Evolutionary conservation across 2,113 vertebrate species (phyloP).

Genomic region (Rhea pennata): DNA sequence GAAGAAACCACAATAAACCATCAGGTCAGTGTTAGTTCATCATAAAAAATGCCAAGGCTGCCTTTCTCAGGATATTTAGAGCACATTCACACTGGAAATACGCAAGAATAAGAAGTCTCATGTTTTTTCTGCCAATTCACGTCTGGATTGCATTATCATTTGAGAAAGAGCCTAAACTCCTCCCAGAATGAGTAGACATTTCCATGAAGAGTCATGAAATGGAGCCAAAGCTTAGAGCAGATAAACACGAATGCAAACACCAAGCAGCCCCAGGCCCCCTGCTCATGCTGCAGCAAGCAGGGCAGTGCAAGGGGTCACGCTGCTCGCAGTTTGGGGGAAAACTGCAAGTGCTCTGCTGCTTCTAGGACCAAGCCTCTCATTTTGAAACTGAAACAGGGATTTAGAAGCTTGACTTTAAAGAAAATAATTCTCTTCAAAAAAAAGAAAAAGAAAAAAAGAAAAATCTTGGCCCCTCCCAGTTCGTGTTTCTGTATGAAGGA

Average conservation of each 20-base stretch:
- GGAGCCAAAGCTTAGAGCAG: not conserved
- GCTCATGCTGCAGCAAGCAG: not conserved
- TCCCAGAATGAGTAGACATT: slow-evolving; percentile 31
- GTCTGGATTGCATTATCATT: slow-evolving; percentile 67
- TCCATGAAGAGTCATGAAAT: slow-evolving; percentile 36
- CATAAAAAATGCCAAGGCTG: slow-evolving; percentile 58
- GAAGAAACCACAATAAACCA: slow-evolving; percentile 49
- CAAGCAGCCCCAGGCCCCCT: not conserved
- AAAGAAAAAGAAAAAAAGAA: not conserved
- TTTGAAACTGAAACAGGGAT: not conserved
- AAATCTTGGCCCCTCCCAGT: not conserved
- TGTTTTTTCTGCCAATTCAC: slow-evolving; percentile 62
- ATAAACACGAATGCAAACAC: accelerated
- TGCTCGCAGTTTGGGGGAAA: not conserved
- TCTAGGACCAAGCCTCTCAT: accelerated
- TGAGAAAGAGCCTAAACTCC: not conserved
- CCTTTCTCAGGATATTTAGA: slow-evolving; percentile 68
- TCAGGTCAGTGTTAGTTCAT: slow-evolving; percentile 66
- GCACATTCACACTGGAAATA: slow-evolving; percentile 51
- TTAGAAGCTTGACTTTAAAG: not conserved
- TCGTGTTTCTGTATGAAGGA: not conserved
- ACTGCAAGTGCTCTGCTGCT: not conserved
- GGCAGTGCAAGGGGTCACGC: not conserved
- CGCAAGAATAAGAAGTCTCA: slow-evolving; percentile 54
- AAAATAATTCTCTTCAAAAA: not conserved